Conservation (phyloP, 1,140 invertebrate genomes). For the Ceratina japonica region DNA sequence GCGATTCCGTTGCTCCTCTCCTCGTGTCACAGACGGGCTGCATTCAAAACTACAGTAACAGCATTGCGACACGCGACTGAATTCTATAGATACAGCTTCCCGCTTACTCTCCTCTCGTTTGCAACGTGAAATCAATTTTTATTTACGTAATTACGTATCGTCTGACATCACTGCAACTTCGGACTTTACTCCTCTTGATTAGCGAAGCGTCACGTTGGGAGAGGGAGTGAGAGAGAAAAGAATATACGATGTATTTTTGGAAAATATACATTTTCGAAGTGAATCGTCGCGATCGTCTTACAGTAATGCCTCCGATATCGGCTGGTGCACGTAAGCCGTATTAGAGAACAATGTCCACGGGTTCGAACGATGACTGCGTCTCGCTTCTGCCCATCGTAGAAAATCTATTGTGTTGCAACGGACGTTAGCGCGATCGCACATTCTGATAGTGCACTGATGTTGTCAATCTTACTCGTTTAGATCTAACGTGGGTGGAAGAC, state of each 20-base stretch:
- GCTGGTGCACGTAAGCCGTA: not conserved
- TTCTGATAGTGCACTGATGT: slow-evolving; percentile 7
- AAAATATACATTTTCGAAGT: not conserved
- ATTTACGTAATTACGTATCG: slow-evolving; percentile 27
- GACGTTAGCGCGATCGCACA: slow-evolving; percentile 3
- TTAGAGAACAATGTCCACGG: slow-evolving; percentile 21
- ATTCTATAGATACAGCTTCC: not conserved
- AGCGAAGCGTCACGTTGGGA: not conserved
- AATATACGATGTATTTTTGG: not conserved
- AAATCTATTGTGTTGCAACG: slow-evolving; percentile 14
- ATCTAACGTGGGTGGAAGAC: not conserved
- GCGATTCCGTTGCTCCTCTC: slow-evolving; percentile 36
- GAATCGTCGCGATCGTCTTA: not conserved
- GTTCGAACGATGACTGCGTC: slow-evolving; percentile 2
- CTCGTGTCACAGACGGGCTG: slow-evolving; percentile 9
- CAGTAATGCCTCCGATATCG: not conserved
- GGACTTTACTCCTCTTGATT: slow-evolving; percentile 27
- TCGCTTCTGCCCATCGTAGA: not conserved
- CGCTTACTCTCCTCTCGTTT: not conserved
- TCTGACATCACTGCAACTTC: slow-evolving; percentile 22
- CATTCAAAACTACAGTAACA: slow-evolving; percentile 35
- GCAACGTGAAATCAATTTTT: slow-evolving; percentile 30
- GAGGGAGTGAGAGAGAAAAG: not conserved
- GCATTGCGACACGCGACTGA: slow-evolving; percentile 40
- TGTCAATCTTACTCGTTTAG: not conserved